Percentiles rank a stretch among this genome's conserved stretches.
phyloP scores from a whole-genome alignment of 2,113 vertebrate genomes.

The Lasiurus cinereus region DNA sequence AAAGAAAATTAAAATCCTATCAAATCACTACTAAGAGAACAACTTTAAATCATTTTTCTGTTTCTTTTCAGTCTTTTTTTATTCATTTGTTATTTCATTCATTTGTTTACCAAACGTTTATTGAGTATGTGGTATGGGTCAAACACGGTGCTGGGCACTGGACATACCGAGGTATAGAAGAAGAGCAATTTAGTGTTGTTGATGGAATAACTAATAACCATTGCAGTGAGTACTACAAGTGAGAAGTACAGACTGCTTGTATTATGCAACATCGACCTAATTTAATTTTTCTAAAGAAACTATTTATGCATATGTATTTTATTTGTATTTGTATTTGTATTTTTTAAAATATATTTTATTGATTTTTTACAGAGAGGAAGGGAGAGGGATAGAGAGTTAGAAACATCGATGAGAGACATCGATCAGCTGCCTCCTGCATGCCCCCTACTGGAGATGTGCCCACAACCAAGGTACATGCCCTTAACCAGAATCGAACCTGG shows the following conservation, averaged over 20 bases:
- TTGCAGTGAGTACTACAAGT: neutral
- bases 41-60: neutral
- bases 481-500: no score
- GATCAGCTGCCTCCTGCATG: no score
- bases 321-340: no score
- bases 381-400: no score
- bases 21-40: neutral
- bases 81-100: slow-evolving; percentile 29
- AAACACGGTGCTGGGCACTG: neutral
- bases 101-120: neutral
- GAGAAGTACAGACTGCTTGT: neutral
- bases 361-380: no score
- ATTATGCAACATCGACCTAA: neutral
- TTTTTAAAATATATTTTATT: no score
- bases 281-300: neutral
- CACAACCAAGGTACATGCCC: no score
- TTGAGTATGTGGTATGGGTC: neutral
- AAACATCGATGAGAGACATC: no score
- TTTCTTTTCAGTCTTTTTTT: neutral
- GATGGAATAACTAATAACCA: neutral
- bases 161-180: neutral
- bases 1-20: slow-evolving; percentile 39
- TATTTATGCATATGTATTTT: neutral
- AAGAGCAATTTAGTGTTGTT: neutral
- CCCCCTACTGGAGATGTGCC: no score